phyloP scores from a whole-genome alignment of 2,113 vertebrate species.

The Cariama cristata region DNA sequence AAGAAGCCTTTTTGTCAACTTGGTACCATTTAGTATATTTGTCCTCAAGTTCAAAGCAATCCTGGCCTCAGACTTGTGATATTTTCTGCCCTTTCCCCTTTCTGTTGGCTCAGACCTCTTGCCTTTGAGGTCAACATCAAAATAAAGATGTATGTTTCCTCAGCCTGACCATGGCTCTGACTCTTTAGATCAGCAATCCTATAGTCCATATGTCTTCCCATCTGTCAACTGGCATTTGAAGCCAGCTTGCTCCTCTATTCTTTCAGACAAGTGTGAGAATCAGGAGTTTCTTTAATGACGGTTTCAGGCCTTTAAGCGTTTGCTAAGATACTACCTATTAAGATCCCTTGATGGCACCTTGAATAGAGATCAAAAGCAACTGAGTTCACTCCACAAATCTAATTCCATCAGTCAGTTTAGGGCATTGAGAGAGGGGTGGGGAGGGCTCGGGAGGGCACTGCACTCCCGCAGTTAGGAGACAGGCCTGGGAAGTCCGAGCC shows the following conservation, averaged over 20 bases:
- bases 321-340: constrained; percentile 63
- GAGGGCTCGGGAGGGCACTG: neutral
- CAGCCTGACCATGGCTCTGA: constrained; percentile 67
- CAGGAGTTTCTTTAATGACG: constrained; percentile 55
- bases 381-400: constrained; percentile 51
- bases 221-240: constrained; percentile 74
- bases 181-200: constrained; percentile 71
- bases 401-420: constrained; percentile 43
- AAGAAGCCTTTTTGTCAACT: constrained; percentile 69
- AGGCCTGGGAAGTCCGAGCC: neutral
- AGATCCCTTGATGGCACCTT: constrained; percentile 68
- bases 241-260: constrained; percentile 65
- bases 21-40: constrained; percentile 38
- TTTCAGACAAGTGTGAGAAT: constrained; percentile 75
- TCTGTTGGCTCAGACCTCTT: constrained; percentile 68
- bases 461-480: neutral
- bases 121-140: constrained; percentile 76
- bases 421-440: constrained; percentile 47
- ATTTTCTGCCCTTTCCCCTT: constrained; percentile 73
- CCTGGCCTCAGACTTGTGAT: constrained; percentile 53
- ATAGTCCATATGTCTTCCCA: constrained; percentile 73
- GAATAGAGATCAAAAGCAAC: constrained; percentile 74
- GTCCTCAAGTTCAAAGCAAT: constrained; percentile 74
- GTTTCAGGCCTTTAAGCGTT: constrained; percentile 45
- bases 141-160: constrained; percentile 73